Conservation (phyloP, 2,888 invertebrate genomes). For the Baronia brevicornis region DNA sequence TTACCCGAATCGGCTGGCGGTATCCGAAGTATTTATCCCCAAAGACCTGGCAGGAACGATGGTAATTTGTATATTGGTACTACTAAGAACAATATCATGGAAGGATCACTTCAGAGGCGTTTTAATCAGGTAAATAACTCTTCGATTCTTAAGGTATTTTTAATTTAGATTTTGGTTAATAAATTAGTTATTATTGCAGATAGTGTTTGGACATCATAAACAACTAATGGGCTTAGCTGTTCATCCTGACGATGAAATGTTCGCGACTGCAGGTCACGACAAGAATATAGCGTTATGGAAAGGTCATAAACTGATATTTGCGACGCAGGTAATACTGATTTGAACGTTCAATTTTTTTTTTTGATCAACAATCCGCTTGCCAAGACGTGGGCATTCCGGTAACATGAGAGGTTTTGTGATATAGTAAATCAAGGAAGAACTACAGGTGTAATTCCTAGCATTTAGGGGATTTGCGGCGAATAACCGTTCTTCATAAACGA, state of each 20-base stretch:
- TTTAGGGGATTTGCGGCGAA: constrained; percentile 2
- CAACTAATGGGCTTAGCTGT: constrained; percentile 92
- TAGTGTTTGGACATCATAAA: constrained; percentile 91
- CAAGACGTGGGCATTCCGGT: too few species aligned
- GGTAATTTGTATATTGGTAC: constrained; percentile 95
- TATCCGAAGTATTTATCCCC: constrained; percentile 91
- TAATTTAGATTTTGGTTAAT: neutral
- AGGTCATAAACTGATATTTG: constrained; percentile 91
- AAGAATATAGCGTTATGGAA: constrained; percentile 94
- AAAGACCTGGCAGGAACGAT: constrained; percentile 90
- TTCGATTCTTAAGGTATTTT: neutral
- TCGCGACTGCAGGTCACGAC: constrained; percentile 94
- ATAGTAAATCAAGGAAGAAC: too few species aligned
- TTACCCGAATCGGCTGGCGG: constrained; percentile 92
- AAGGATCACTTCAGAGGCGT: constrained; percentile 91
- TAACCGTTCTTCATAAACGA: too few species aligned
- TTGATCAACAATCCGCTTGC: too few species aligned
- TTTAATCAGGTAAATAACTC: constrained; percentile 80
- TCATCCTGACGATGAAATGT: constrained; percentile 93
- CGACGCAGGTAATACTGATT: constrained; percentile 84
- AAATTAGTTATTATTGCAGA: constrained; percentile 48
- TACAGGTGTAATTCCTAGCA: too few species aligned
- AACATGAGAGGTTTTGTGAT: too few species aligned
- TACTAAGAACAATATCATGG: constrained; percentile 90
- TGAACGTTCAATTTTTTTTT: too few species aligned